Base-by-base conservation (phyloP, 92 coral and sea anemone genomes). In the Pocillopora grandis region DNA sequence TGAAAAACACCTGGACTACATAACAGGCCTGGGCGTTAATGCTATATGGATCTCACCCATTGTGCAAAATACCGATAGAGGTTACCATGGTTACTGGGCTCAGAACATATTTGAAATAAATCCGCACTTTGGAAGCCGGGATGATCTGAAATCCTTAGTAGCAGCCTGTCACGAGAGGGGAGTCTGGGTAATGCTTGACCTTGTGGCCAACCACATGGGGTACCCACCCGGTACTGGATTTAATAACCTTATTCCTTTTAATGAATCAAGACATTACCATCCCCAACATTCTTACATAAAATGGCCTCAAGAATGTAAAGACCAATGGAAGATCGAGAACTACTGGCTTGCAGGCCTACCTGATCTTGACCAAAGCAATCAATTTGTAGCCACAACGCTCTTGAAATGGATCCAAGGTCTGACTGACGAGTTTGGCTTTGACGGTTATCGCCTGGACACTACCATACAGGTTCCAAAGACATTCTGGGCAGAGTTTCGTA, bases 61-160 rank as follows among this genome's bases (percentile, higher is more conserved):
- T 18, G 92, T 91, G 59, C 77, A 78, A 17, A 93, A 93, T 70
- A 91, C 92, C 11, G 90, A 80, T 16, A 80, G 83, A 48, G 97
- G 97, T 58, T 93, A 77, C 66, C 97, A 93, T 67, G 97, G 97
- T 27, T 93, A 93, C 84, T 93, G 97, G 97, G 94, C 94, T 14
- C 92, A 91, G 33, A 69, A 93, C 74, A 89, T 93, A 75, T 93
- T 72, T 78, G 82, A 93, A 80, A 93, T 93, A 49, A 87, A 93
- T 81, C 87, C 92, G 2, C 92, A 85, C 82, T 90, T 93, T 79
- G 94, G 97, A 37, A 88, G 88, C 66, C 79, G 78, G 76, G 90
- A 90, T 63, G 95, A 92, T 6, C 93, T 92, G 6, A 84, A 87
- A 23, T 78, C 89, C 14, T 76, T 93, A 18, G 89, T 93, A 48